These are phyloP conservation scores for Adineta ricciae DNA, from an alignment of 2,888 invertebrate species.

Conservation along the genomic window DNA sequence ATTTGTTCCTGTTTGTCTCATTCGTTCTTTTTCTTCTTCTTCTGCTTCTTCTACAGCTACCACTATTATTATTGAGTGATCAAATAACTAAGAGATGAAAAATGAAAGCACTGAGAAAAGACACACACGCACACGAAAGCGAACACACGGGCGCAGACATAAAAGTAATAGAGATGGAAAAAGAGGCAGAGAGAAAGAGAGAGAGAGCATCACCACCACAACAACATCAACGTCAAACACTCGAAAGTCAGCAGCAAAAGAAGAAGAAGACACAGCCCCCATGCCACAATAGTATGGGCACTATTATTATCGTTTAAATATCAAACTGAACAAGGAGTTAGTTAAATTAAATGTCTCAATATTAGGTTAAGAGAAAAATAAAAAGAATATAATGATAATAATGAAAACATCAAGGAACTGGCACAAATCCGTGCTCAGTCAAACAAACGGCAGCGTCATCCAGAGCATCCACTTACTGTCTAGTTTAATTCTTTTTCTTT, in stretches of 20 bases:
- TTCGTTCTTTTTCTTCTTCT: background rate
- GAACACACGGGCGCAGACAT: background rate
- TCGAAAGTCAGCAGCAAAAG: background rate
- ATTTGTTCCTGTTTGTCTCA: constrained; percentile 13
- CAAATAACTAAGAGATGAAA: constrained; percentile 1
- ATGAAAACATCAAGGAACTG: background rate
- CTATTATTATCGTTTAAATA: background rate
- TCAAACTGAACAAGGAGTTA: background rate
- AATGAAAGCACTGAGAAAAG: constrained; percentile 9
- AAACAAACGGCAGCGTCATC: background rate
- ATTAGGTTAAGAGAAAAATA: background rate
- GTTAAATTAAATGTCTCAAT: background rate
- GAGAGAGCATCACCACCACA: constrained; percentile 3
- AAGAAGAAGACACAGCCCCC: background rate
- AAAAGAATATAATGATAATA: background rate
- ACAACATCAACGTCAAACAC: background rate
- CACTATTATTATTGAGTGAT: background rate
- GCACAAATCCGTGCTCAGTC: background rate
- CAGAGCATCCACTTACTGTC: constrained; percentile 7
- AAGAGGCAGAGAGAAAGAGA: background rate
- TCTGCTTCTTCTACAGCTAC: no score
- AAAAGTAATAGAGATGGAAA: background rate
- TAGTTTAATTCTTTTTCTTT: background rate
- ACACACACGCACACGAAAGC: background rate
- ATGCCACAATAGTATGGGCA: background rate